Conservation (phyloP, 2,888 invertebrate genomes). For the Smittia sp. region DNA sequence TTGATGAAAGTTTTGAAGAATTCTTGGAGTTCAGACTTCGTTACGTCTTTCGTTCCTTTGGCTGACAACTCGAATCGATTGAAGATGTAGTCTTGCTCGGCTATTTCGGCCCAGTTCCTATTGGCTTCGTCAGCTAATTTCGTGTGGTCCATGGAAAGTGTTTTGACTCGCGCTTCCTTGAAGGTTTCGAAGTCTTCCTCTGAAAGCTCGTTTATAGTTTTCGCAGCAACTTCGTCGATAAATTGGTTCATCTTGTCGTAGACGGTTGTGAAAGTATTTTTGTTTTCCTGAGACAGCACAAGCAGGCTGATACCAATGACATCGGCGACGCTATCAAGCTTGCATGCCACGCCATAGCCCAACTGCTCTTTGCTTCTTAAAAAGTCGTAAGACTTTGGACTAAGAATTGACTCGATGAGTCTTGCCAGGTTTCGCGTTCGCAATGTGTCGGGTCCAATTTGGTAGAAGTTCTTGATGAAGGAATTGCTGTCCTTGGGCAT, state of each 20-base stretch:
- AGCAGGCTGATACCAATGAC: neutral
- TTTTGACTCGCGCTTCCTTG: constrained; percentile 17
- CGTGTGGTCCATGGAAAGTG: neutral
- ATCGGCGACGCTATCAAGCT: neutral
- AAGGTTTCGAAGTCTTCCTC: constrained; percentile 28
- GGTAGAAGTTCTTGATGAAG: constrained; percentile 82
- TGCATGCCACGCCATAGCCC: neutral
- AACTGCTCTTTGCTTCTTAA: constrained; percentile 86
- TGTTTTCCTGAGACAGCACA: constrained; percentile 29
- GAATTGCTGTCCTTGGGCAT: constrained; percentile 76
- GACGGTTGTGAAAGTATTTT: neutral
- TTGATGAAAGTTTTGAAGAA: constrained; percentile 59
- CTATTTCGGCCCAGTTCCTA: constrained; percentile 63
- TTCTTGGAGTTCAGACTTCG: constrained; percentile 54
- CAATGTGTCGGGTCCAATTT: constrained; percentile 64
- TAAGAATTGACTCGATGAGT: constrained; percentile 76
- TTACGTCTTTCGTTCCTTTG: constrained; percentile 57
- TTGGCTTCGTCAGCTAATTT: constrained; percentile 46
- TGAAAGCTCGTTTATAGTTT: neutral
- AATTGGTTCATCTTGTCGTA: neutral
- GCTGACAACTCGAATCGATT: constrained; percentile 60
- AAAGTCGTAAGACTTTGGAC: constrained; percentile 82
- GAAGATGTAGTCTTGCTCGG: constrained; percentile 58
- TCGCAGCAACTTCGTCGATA: neutral
- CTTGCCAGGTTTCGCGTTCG: constrained; percentile 66